Evolutionary conservation across 2,113 vertebrate species (phyloP), one percentile per base, ranked within the genome.

Genomic region (Morphnarchus princeps): DNA sequence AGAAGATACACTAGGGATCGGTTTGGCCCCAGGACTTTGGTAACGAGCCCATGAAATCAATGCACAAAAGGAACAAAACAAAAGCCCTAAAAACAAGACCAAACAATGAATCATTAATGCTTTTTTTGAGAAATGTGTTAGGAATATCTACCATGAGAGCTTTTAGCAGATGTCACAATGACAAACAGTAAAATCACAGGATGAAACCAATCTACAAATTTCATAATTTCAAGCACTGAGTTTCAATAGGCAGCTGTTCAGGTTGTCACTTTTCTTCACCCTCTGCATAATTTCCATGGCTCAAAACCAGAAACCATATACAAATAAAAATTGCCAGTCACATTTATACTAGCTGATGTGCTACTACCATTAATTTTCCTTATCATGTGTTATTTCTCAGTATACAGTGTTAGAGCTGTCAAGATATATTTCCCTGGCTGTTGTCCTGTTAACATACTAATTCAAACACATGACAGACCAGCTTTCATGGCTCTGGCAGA

Each of bases 291-390:
- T 88, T 93, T 93, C 40, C 63, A 28, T 40, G 26, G 59, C 81
- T 93, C 19, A 93, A 89, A 94, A 74, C 26, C 47, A 95, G 57
- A 95, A 94, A 85, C 42, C 34, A 79, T 36, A 94, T 40, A 93
- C 66, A 93, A 95, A 82, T 92, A 80, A 92, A 90, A 96, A 58
- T n/a, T 93, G 38, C 36, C 74, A 87, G 72, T 87, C 85, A 81
- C 62, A 92, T 94, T 98, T 94, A 74, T 50, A 52, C 58, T 74
- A 58, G n/a, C 52, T 94, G 87, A 95, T 93, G 52, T 81, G 70
- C 71, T 79, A 93, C 89, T 57, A 89, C 55, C 70, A 81, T 92
- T 91, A 90, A 92, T 97, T 97, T 95, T 89, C 91, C 82, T 95
- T 93, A 96, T 95, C 80, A 40, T 36, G 40, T 34, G 80, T 61